Conservation (phyloP, 1,140 invertebrate genomes). For the Cherax quadricarinatus region DNA sequence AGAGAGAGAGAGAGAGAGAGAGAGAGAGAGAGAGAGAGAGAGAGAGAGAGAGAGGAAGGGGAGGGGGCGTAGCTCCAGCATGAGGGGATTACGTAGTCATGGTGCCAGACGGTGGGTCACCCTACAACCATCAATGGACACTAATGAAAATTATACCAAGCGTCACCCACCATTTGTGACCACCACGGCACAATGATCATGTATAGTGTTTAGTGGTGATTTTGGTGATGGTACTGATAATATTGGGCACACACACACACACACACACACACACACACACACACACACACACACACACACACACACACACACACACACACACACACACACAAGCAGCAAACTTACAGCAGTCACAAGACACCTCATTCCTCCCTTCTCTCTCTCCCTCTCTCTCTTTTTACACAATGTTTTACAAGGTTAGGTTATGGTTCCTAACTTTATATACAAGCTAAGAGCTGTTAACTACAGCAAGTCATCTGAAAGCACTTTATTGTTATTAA, state of each 20-base stretch:
- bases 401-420: too few relatives aligned
- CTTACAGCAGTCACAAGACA: background rate
- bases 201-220: background rate
- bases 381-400: too few relatives aligned
- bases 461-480: too few relatives aligned
- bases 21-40: background rate
- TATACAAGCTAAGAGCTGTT: too few relatives aligned
- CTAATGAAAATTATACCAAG: conserved; percentile 35
- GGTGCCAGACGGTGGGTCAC: too few relatives aligned
- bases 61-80: background rate
- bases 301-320: background rate
- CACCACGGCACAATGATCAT: too few relatives aligned
- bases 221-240: background rate
- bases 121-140: conserved; percentile 11
- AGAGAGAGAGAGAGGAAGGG: too few relatives aligned
- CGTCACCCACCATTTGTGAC: background rate
- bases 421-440: too few relatives aligned
- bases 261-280: background rate
- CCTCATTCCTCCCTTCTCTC: background rate
- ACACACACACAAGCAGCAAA: background rate
- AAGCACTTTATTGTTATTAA: too few relatives aligned
- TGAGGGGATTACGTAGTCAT: too few relatives aligned
- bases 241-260: too few relatives aligned
- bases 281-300: background rate
- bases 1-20: too few relatives aligned